Evolutionary conservation across 2,888 invertebrate genomes (phyloP).

Genomic region (Drosophila kambysellisi): DNA sequence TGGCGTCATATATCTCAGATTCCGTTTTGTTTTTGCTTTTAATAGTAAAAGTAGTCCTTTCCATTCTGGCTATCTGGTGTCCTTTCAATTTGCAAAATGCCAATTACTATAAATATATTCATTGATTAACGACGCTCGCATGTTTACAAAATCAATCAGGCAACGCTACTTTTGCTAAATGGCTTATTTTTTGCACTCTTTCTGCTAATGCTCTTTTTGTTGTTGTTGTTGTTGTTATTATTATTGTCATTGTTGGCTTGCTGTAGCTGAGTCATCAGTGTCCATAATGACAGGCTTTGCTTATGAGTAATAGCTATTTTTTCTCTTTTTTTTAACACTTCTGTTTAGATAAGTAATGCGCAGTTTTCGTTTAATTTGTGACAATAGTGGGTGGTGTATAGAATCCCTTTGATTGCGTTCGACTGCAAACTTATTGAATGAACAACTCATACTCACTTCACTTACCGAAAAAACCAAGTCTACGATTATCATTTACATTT

Average conservation of each 20-base stretch:
- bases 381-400: background rate
- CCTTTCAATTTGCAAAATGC: conserved; percentile 18
- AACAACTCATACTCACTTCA: background rate
- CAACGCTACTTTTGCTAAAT: conserved; percentile 42
- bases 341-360: background rate
- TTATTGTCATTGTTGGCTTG: conserved; percentile 17
- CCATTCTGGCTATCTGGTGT: conserved; percentile 12
- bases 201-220: background rate
- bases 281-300: conserved; percentile 4
- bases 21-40: conserved; percentile 2
- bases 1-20: conserved; percentile 12
- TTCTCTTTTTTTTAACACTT: background rate
- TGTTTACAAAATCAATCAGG: conserved; percentile 44
- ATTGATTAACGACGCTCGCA: conserved; percentile 3
- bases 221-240: conserved; percentile 10
- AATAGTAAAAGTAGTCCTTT: background rate
- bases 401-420: background rate
- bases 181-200: conserved; percentile 49
- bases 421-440: background rate
- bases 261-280: conserved; percentile 34
- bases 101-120: conserved; percentile 12
- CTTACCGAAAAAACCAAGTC: background rate
- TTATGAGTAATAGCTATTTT: conserved; percentile 39
- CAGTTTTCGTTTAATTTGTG: background rate
- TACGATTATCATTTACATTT: background rate